These are phyloP conservation scores for Myotis myotis DNA, from an alignment of 2,797 vertebrate genomes.

Conservation along the genomic window DNA sequence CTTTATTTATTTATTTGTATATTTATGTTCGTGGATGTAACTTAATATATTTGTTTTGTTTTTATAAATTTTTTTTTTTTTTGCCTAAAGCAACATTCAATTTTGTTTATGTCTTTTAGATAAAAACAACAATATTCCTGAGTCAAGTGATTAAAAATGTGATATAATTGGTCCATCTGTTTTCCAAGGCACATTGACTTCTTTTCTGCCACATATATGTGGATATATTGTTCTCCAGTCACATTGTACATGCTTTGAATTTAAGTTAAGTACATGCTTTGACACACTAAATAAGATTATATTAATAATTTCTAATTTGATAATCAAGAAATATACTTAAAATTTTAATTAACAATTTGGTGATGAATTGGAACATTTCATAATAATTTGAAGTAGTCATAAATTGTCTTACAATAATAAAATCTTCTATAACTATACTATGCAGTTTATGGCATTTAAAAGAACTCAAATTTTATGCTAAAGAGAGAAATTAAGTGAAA, in stretches of 20 bases:
- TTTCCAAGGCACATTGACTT: background rate
- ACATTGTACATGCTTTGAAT: background rate
- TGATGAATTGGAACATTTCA: background rate
- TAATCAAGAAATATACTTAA: background rate
- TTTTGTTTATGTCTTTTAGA: background rate
- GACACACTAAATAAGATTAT: background rate
- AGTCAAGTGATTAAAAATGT: background rate
- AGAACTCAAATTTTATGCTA: background rate
- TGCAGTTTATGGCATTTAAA: background rate
- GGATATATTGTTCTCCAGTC: background rate
- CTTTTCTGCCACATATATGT: background rate
- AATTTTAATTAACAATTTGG: background rate
- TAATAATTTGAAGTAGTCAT: background rate
- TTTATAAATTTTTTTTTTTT: background rate
- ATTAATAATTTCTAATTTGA: background rate
- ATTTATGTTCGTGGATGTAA: background rate
- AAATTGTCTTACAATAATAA: background rate
- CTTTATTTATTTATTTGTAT: background rate
- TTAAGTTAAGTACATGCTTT: background rate
- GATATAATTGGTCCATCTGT: background rate
- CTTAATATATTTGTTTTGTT: background rate
- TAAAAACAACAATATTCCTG: background rate
- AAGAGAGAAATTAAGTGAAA: background rate
- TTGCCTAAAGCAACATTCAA: background rate
- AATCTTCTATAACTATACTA: background rate